Percentiles rank a stretch among this genome's conserved stretches.
Conservation (phyloP, 2,113 vertebrate species). For the Thunnus thynnus region DNA sequence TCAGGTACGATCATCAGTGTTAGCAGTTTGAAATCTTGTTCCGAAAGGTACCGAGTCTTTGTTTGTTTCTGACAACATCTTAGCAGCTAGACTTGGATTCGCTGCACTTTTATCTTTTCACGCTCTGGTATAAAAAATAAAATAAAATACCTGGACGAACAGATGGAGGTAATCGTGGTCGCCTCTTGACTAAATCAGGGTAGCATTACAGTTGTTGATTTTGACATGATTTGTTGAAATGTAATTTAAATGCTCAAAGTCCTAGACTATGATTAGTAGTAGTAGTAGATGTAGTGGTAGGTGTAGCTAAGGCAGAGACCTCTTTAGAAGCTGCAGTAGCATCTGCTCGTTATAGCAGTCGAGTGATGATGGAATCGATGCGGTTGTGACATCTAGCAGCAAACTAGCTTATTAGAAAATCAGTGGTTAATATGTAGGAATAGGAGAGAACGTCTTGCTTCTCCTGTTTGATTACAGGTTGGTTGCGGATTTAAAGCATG, state of each 20-base stretch:
- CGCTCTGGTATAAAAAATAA: not conserved
- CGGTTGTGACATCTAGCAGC: not conserved
- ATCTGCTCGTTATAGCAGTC: slow-evolving; percentile 12
- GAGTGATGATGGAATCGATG: not conserved
- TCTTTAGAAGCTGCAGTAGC: slow-evolving; percentile 21
- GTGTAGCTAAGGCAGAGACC: not conserved
- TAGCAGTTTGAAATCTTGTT: slow-evolving; percentile 25
- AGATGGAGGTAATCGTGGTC: not conserved
- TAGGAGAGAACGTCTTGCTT: not conserved
- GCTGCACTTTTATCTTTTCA: slow-evolving; percentile 20
- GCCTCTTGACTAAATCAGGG: slow-evolving; percentile 38
- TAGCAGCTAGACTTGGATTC: slow-evolving; percentile 13
- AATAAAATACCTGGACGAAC: not conserved
- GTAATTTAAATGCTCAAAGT: not conserved
- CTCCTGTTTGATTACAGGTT: too few relatives aligned
- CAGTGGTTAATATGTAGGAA: not conserved
- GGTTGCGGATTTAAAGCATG: not conserved
- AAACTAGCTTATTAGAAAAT: not conserved
- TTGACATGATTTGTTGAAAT: slow-evolving; percentile 3
- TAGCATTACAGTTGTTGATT: slow-evolving; percentile 28
- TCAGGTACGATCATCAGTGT: slow-evolving; percentile 67
- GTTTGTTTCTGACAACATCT: not conserved
- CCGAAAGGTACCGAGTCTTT: slow-evolving; percentile 25
- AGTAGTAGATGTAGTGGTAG: not conserved
- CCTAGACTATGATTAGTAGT: not conserved